These are phyloP conservation scores for Oithona nana DNA, from an alignment of 2,888 invertebrate species.

Conservation along the genomic window DNA sequence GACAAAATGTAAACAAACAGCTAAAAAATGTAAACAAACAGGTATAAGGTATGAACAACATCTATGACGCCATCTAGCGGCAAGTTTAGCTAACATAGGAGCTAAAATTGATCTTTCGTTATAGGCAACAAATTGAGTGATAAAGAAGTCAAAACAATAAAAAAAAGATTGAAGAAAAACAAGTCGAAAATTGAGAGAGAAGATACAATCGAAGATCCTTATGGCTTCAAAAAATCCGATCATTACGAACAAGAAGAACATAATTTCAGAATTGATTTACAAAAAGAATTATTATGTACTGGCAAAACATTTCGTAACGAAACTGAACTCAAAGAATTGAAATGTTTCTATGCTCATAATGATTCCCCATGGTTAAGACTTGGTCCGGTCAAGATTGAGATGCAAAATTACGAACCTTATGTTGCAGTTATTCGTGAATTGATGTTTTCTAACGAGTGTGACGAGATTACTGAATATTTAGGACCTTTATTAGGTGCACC, in stretches of 20 bases:
- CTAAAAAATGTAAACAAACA: too few species aligned
- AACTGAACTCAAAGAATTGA: not conserved
- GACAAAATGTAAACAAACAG: too few species aligned
- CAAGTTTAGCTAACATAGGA: too few species aligned
- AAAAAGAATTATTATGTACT: not conserved
- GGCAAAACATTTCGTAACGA: not conserved
- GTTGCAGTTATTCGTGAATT: conserved; percentile 5
- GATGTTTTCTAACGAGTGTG: conserved; percentile 8
- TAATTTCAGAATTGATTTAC: not conserved
- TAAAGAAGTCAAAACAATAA: not conserved
- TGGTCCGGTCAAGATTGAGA: conserved; percentile 12
- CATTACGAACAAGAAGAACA: not conserved
- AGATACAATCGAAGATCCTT: not conserved
- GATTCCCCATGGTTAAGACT: conserved; percentile 7
- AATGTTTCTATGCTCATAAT: conserved; percentile 7
- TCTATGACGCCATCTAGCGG: too few species aligned
- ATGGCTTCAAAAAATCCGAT: not conserved
- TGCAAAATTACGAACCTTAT: conserved; percentile 7
- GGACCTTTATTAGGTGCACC: not conserved
- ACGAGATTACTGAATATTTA: conserved; percentile 4
- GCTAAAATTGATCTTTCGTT: too few species aligned
- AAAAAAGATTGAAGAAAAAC: not conserved
- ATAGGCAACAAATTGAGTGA: not conserved
- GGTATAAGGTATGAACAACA: too few species aligned
- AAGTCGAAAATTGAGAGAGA: not conserved